phyloP scores from a whole-genome alignment of 2,113 vertebrate species.

The Rhynchopsitta pachyrhyncha region DNA sequence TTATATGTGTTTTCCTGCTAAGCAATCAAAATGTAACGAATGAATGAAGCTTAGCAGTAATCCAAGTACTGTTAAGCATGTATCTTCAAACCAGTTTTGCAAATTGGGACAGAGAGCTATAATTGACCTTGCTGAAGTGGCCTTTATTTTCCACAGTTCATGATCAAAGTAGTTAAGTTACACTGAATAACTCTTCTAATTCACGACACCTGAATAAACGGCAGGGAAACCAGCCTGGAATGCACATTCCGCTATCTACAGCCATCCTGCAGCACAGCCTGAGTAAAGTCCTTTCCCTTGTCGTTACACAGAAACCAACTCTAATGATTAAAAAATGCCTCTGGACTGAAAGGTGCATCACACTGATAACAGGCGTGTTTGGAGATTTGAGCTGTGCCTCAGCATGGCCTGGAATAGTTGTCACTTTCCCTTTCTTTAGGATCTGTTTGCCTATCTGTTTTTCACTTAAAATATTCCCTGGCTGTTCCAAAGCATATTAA shows the following conservation, averaged over 20 bases:
- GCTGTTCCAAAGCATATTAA: neutral
- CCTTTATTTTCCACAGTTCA: conserved; percentile 4
- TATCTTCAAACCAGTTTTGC: neutral
- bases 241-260: neutral
- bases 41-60: neutral
- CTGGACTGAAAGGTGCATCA: neutral
- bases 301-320: neutral
- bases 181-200: conserved; percentile 2
- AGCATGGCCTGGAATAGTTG: neutral
- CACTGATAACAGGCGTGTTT: neutral
- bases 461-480: neutral
- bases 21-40: neutral
- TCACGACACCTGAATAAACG: neutral
- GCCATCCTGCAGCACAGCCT: neutral
- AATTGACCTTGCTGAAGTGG: neutral
- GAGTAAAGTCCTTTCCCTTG: neutral
- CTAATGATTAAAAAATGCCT: neutral
- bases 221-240: neutral
- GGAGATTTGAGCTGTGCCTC: neutral
- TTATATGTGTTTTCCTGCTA: neutral
- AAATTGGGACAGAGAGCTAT: neutral
- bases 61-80: neutral
- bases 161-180: conserved; percentile 3
- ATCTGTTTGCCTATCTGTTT: neutral
- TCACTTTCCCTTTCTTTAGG: neutral